These are phyloP conservation scores for Falco rusticolus DNA, from an alignment of 2,797 vertebrate species.

Conservation along the genomic window DNA sequence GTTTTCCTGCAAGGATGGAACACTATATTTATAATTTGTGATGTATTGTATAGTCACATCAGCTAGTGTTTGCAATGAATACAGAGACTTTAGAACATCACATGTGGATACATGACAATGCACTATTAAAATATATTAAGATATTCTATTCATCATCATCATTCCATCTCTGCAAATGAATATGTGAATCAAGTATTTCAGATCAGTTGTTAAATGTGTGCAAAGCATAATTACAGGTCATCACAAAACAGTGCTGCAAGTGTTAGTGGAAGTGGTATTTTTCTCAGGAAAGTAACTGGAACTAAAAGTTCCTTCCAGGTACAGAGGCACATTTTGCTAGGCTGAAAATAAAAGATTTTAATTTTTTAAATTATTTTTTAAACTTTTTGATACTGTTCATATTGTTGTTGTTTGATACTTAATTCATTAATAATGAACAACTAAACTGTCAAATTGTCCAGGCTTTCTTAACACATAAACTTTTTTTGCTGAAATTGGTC, in stretches of 20 bases:
- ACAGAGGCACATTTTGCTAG: neutral
- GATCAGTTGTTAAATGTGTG: neutral
- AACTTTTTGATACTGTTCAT: neutral
- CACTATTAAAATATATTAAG: neutral
- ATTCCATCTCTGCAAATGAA: neutral
- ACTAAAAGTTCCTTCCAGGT: neutral
- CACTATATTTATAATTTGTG: neutral
- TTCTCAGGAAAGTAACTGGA: neutral
- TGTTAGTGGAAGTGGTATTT: neutral
- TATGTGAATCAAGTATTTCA: neutral
- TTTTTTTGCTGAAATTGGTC: neutral
- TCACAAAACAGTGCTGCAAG: neutral
- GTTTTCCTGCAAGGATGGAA: neutral
- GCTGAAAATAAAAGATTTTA: neutral
- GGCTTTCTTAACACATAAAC: rapidly evolving
- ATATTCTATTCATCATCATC: neutral
- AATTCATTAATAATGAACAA: neutral
- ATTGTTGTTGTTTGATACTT: neutral
- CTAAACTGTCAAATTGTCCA: neutral
- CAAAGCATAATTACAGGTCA: neutral
- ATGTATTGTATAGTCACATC: neutral
- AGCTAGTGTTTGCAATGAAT: neutral
- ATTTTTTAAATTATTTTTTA: neutral
- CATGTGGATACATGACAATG: neutral
- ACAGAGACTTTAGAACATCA: neutral